Conservation (phyloP, 2,888 invertebrate species). For the Polydesmus complanatus region DNA sequence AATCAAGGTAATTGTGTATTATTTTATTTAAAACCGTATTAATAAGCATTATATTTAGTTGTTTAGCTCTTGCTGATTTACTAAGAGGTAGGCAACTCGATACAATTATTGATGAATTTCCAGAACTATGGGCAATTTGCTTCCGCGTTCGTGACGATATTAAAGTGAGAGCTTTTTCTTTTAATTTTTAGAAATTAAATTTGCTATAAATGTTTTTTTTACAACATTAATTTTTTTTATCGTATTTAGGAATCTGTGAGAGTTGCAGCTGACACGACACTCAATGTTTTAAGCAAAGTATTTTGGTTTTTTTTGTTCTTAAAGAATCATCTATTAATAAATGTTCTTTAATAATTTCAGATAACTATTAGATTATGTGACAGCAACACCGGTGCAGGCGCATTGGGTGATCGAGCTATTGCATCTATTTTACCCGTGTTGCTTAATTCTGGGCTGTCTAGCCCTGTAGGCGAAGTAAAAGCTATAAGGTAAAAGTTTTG, state of each 20-base stretch:
- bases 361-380: slow-evolving; percentile 32
- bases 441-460: slow-evolving; percentile 62
- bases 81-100: slow-evolving; percentile 45
- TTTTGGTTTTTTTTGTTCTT: not conserved
- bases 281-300: slow-evolving; percentile 32
- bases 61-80: slow-evolving; percentile 71
- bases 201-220: not conserved
- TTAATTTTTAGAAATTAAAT: not conserved
- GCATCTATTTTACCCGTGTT: slow-evolving; percentile 55
- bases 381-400: slow-evolving; percentile 28
- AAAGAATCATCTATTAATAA: not conserved
- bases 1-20: slow-evolving; percentile 45
- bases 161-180: slow-evolving; percentile 38
- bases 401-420: slow-evolving; percentile 29
- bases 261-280: slow-evolving; percentile 33
- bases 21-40: not conserved
- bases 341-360: slow-evolving; percentile 20
- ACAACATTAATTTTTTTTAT: not conserved
- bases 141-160: slow-evolving; percentile 90
- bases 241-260: slow-evolving; percentile 34
- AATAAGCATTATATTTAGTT: slow-evolving; percentile 43
- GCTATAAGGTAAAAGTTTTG: slow-evolving; percentile 46
- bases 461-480: slow-evolving; percentile 62
- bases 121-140: slow-evolving; percentile 61
- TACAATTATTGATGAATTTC: slow-evolving; percentile 34